Evolutionary conservation across 2,888 invertebrate genomes (phyloP).

Genomic region (Xestia sexstrigata): DNA sequence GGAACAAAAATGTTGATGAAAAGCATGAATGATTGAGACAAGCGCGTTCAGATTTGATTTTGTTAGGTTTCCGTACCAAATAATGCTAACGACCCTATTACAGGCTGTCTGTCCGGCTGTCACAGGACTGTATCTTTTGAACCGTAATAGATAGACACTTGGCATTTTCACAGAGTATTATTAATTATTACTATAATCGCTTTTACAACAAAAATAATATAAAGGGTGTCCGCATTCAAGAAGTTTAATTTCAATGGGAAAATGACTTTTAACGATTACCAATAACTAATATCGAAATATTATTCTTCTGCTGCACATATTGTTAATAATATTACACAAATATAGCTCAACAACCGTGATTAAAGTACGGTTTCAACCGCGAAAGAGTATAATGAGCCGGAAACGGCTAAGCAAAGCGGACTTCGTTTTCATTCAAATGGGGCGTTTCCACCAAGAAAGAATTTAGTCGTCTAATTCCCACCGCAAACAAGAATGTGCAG

Average conservation of each 20-base stretch:
- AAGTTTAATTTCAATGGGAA: background rate
- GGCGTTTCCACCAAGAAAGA: too few species aligned
- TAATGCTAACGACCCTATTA: background rate
- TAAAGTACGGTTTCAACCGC: too few species aligned
- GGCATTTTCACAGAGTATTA: too few species aligned
- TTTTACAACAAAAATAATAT: too few species aligned
- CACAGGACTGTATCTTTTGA: background rate
- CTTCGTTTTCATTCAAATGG: too few species aligned
- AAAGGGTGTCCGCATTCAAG: background rate
- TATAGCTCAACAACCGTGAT: background rate
- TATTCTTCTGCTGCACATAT: background rate
- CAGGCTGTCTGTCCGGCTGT: background rate
- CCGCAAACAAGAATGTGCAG: too few species aligned
- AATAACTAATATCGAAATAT: background rate
- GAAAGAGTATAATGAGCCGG: too few species aligned
- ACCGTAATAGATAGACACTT: background rate
- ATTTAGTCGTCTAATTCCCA: too few species aligned
- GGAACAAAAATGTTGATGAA: background rate
- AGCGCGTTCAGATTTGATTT: background rate
- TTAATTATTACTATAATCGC: too few species aligned
- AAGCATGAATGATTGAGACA: background rate
- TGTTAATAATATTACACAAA: conserved; percentile 1
- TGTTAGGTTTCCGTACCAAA: background rate
- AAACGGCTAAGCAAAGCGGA: too few species aligned
- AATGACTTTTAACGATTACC: background rate